Base-by-base conservation (phyloP, 1,140 invertebrate genomes). In the Macrobrachium nipponense region DNA sequence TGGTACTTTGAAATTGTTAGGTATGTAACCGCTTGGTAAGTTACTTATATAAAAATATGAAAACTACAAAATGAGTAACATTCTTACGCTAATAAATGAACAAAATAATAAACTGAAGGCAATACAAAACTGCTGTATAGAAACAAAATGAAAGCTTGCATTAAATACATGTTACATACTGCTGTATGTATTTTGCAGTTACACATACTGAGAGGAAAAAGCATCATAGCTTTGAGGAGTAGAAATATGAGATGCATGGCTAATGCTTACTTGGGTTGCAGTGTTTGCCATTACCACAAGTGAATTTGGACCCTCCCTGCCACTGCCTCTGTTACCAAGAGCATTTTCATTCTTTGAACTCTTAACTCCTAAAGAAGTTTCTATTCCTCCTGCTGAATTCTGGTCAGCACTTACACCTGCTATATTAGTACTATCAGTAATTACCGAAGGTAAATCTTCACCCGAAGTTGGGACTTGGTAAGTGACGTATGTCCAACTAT, bases 401-500 rank as follows among this genome's bases (percentile, higher is more conserved):
- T 83, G 75, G 64, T 78, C 58, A 20, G 73, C 43, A 76, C 62
- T 64, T 17, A 70, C 58, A 66, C 75, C n/a, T 59, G 66, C 10
- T n/a, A 36, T 44, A 23, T 80, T 80, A 80, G 77, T 64, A 73
- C 64, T 60, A 59, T 86, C 84, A 23, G 84, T 61, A 44, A 86
- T 72, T 44, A 86, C 77, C 43, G 61, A n/a, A 23, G 84, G 84
- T 51, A 86, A 5, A 58, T 86, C 84, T 43, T 80, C 68, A 73
- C 64, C 72, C 18, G 64, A 59, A n/a, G 77, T 43, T 20, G 84
- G 84, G 2, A 86, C 84, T 70, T 86, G 77, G 58, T 86, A 86
- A 17, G 84, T 86, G 14, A 86, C 84, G 75, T 86, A 86, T 17
- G 84, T 80, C 84, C 84, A 86, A 64, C 77, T 86, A 43, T 86